Evolutionary conservation across 1,140 invertebrate species (phyloP).

Genomic region (Branchinecta lindahli): DNA sequence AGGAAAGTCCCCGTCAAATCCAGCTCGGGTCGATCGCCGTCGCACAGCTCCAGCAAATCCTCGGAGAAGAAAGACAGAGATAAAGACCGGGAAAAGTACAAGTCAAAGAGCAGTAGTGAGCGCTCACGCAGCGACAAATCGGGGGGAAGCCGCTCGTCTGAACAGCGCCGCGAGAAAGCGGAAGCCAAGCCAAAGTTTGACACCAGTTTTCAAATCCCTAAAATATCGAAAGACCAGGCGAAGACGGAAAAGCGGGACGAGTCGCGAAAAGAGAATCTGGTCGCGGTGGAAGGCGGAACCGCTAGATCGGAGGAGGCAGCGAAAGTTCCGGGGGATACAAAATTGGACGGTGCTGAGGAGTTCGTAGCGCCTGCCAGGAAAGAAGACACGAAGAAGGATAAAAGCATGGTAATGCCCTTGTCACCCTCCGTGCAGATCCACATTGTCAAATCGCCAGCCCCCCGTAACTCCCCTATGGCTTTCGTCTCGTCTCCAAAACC

Average conservation of each 20-base stretch:
- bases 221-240: conserved; percentile 38
- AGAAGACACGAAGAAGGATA: conserved; percentile 20
- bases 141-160: conserved; percentile 4
- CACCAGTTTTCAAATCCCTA: conserved; percentile 71
- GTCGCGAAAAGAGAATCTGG: neutral
- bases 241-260: conserved; percentile 14
- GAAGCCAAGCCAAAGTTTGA: conserved; percentile 38
- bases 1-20: conserved; percentile 44
- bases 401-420: conserved; percentile 31
- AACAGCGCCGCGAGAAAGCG: neutral
- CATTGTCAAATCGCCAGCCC: conserved; percentile 58
- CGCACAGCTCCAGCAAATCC: neutral
- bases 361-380: conserved; percentile 12
- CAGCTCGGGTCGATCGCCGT: neutral
- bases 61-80: conserved; percentile 7
- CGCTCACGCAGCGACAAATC: neutral
- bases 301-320: neutral
- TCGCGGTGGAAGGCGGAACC: conserved; percentile 20
- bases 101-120: conserved; percentile 16
- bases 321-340: conserved; percentile 10
- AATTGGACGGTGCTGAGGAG: conserved; percentile 18
- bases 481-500: neutral
- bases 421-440: conserved; percentile 56
- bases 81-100: conserved; percentile 25
- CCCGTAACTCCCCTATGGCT: conserved; percentile 24